These are phyloP conservation scores for Hystrix brachyura DNA, from an alignment of 2,113 vertebrate genomes.

Conservation along the genomic window DNA sequence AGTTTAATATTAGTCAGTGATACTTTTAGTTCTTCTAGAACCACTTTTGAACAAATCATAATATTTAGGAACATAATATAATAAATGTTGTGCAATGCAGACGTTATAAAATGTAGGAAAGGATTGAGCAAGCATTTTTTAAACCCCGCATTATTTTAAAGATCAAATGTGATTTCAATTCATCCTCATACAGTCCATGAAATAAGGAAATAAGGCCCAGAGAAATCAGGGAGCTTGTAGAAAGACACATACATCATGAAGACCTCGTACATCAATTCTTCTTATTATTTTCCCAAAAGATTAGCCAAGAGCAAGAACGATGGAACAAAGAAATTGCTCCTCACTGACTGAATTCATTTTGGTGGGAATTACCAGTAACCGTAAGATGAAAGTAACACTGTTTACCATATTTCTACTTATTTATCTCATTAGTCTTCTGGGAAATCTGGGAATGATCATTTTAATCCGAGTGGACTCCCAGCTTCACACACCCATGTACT, in stretches of 20 bases:
- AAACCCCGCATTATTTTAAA: neutral
- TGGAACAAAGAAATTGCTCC: slow-evolving; percentile 20
- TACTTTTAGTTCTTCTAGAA: neutral
- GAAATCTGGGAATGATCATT: neutral
- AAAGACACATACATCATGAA: neutral
- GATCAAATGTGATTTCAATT: neutral
- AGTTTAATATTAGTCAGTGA: neutral
- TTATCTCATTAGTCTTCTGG: slow-evolving; percentile 23
- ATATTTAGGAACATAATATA: neutral
- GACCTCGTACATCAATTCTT: neutral
- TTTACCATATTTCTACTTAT: neutral
- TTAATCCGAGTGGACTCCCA: neutral
- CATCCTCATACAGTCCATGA: neutral
- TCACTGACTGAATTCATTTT: slow-evolving; percentile 7
- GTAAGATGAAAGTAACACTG: accelerated
- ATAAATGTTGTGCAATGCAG: neutral
- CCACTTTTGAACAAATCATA: neutral
- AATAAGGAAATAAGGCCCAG: neutral
- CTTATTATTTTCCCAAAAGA: neutral
- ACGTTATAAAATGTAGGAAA: neutral
- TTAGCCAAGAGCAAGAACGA: neutral
- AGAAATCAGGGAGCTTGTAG: neutral
- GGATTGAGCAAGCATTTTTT: neutral
- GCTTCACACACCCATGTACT: slow-evolving; percentile 47
- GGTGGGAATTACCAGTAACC: slow-evolving; percentile 21